These are phyloP conservation scores for Ctenodactylus gundi DNA, from an alignment of 2,113 vertebrate genomes.

Conservation along the genomic window DNA sequence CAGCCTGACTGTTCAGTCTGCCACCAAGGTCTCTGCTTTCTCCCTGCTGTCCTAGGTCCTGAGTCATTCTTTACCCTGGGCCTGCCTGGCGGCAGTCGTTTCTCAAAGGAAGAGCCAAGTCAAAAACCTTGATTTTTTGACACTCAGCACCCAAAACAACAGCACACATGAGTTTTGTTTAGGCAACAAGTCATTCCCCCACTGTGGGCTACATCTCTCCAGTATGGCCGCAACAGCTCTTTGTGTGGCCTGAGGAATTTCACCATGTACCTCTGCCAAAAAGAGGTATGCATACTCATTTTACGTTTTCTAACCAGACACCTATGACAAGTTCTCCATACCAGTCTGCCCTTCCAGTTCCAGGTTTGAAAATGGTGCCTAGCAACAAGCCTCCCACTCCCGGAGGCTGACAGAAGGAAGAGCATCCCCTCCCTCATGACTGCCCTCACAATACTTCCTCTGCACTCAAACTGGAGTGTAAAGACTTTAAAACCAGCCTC, in stretches of 20 bases:
- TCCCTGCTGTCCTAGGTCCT: neutral
- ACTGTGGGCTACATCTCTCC: neutral
- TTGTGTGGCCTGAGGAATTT: neutral
- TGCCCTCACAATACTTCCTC: neutral
- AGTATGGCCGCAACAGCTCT: neutral
- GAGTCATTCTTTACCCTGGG: neutral
- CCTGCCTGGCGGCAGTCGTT: neutral
- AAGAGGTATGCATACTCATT: neutral
- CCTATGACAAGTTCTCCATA: accelerated
- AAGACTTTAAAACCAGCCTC: neutral
- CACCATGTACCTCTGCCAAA: neutral
- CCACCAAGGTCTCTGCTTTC: neutral
- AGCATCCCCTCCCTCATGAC: neutral
- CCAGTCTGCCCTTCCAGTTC: neutral
- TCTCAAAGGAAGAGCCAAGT: neutral
- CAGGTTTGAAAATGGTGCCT: neutral
- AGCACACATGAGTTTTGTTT: neutral
- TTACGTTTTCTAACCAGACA: neutral
- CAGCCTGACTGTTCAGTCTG: neutral
- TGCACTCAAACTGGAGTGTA: neutral
- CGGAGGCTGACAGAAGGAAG: neutral
- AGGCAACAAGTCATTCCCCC: neutral
- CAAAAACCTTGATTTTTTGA: neutral
- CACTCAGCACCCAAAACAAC: neutral
- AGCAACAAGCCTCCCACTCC: neutral